These are phyloP conservation scores for Spatulosminthurus flaviceps DNA, from an alignment of 2,888 invertebrate genomes.

Conservation along the genomic window DNA sequence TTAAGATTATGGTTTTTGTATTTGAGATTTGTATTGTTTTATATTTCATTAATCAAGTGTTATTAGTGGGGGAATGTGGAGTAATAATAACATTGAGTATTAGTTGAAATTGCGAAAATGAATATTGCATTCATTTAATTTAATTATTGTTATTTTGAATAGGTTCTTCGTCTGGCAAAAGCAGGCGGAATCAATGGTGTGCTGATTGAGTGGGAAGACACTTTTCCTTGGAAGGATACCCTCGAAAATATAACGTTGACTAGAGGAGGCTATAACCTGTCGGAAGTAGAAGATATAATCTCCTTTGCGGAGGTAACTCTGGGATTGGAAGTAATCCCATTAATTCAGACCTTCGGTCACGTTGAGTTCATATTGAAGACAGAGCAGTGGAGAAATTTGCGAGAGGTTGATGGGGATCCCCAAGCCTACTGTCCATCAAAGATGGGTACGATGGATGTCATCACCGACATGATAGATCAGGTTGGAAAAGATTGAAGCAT, in stretches of 20 bases:
- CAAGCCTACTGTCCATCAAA: conserved; percentile 80
- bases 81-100: background rate
- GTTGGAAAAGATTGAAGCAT: conserved; percentile 65
- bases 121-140: background rate
- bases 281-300: conserved; percentile 75
- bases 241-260: conserved; percentile 70
- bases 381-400: conserved; percentile 72
- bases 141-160: background rate
- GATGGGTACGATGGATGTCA: conserved; percentile 72
- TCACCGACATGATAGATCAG: conserved; percentile 78
- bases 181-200: conserved; percentile 82
- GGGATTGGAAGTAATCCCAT: conserved; percentile 77
- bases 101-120: too few relatives aligned
- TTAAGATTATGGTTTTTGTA: too few relatives aligned
- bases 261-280: conserved; percentile 73
- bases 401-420: conserved; percentile 75
- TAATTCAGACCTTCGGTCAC: conserved; percentile 89
- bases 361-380: conserved; percentile 85
- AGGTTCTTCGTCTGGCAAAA: conserved; percentile 71
- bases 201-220: conserved; percentile 88
- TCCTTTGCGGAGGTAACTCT: conserved; percentile 73
- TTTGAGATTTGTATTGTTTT: too few relatives aligned
- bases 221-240: conserved; percentile 80
- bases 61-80: background rate
- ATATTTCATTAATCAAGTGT: too few relatives aligned